These are phyloP conservation scores for Cistogaster globosa DNA, from an alignment of 2,888 invertebrate genomes.

Conservation along the genomic window DNA sequence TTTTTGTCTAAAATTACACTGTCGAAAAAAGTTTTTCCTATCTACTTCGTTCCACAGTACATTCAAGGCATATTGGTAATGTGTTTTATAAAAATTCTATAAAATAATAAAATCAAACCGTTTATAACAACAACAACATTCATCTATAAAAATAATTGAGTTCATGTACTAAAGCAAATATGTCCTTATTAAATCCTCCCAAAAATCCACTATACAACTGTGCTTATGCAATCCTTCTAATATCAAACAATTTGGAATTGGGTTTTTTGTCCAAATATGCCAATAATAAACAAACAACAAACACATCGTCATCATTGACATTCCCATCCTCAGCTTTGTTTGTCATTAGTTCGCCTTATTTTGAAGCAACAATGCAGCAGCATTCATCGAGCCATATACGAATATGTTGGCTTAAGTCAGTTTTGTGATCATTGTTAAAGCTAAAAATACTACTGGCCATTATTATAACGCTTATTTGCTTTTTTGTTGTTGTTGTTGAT, in stretches of 20 bases:
- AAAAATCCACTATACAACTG: constrained; percentile 33
- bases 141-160: constrained; percentile 62
- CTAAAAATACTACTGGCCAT: constrained; percentile 49
- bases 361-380: constrained; percentile 27
- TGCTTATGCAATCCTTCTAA: constrained; percentile 56
- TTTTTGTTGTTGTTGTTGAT: constrained; percentile 43
- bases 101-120: not conserved
- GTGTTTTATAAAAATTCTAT: constrained; percentile 45
- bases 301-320: constrained; percentile 23
- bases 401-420: not conserved
- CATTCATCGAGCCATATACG: constrained; percentile 13
- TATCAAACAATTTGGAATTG: constrained; percentile 49
- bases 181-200: constrained; percentile 49
- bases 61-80: constrained; percentile 54
- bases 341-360: not conserved
- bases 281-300: constrained; percentile 50
- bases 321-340: constrained; percentile 35
- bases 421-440: constrained; percentile 38
- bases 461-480: constrained; percentile 65
- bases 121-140: constrained; percentile 51
- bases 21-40: too few species aligned
- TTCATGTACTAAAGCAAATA: constrained; percentile 56
- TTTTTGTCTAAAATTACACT: too few species aligned
- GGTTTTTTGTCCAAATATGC: constrained; percentile 62
- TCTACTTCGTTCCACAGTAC: constrained; percentile 11